phyloP scores from a whole-genome alignment of 1,140 invertebrate species.

The Drosophila fuyamai region DNA sequence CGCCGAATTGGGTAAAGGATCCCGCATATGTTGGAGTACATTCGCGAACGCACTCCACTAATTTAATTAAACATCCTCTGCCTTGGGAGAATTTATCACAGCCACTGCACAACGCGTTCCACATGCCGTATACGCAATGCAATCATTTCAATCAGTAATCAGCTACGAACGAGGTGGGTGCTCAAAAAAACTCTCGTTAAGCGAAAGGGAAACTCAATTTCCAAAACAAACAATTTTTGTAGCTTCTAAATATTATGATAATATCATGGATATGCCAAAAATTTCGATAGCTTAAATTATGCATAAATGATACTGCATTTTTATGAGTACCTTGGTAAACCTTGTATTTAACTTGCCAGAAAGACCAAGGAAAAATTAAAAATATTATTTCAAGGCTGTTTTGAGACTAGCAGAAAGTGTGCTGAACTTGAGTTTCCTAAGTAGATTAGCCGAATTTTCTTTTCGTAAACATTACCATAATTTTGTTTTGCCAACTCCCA shows the following conservation, averaged over 20 bases:
- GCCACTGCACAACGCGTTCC: slow-evolving; percentile 20
- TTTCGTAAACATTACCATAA: slow-evolving; percentile 4
- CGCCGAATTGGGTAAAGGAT: slow-evolving; percentile 12
- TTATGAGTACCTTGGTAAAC: background rate
- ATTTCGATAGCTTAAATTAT: no score
- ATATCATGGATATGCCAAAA: background rate
- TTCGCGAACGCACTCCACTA: slow-evolving; percentile 13
- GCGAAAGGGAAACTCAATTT: background rate
- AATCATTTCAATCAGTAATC: slow-evolving; percentile 56
- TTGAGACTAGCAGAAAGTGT: background rate
- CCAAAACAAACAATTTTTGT: background rate
- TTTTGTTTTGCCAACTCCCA: slow-evolving; percentile 8
- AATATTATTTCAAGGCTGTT: background rate
- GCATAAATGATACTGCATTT: background rate
- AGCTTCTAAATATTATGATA: background rate
- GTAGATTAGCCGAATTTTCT: background rate
- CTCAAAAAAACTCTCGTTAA: slow-evolving; percentile 1
- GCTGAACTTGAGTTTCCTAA: background rate
- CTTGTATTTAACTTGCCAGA: no score
- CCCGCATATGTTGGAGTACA: slow-evolving; percentile 23
- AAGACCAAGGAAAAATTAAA: no score
- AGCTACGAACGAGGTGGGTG: slow-evolving; percentile 34
- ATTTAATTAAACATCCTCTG: slow-evolving; percentile 43
- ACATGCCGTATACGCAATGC: slow-evolving; percentile 46
- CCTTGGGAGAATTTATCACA: slow-evolving; percentile 25